These are phyloP conservation scores for Falco biarmicus DNA, from an alignment of 2,797 vertebrate species.

Conservation along the genomic window DNA sequence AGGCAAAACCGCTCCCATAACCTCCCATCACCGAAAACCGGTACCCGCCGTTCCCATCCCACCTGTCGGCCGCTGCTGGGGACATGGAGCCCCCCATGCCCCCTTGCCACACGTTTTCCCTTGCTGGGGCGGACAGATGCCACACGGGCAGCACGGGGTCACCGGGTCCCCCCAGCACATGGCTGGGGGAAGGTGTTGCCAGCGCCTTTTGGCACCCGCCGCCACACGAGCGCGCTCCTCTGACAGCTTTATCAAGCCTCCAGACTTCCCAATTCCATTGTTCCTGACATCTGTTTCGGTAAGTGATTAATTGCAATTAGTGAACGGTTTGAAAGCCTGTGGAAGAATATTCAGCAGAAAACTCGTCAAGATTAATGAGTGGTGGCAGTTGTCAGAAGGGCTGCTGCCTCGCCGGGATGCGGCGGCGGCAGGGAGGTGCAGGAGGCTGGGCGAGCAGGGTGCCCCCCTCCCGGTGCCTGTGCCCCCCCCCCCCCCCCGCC, in stretches of 20 bases:
- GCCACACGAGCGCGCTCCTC: slow-evolving; percentile 69
- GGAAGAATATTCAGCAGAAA: slow-evolving; percentile 94
- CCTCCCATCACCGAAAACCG: neutral
- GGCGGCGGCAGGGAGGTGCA: neutral
- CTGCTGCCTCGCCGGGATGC: slow-evolving; percentile 65
- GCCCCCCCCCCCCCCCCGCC: neutral
- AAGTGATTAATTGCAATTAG: slow-evolving; percentile 99
- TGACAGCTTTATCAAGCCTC: slow-evolving; percentile 88
- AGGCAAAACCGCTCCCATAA: neutral
- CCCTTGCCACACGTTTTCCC: neutral
- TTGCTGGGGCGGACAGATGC: slow-evolving; percentile 51
- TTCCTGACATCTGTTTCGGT: slow-evolving; percentile 97
- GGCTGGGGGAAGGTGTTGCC: slow-evolving; percentile 46
- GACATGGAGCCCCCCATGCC: neutral
- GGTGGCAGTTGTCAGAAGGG: slow-evolving; percentile 86
- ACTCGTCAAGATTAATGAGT: slow-evolving; percentile 97
- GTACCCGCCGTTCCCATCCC: neutral
- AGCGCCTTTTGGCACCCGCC: slow-evolving; percentile 55
- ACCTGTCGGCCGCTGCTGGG: rapidly evolving
- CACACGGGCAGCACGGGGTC: slow-evolving; percentile 43
- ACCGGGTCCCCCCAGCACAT: slow-evolving; percentile 54
- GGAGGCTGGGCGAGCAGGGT: neutral
- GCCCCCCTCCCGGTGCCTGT: neutral
- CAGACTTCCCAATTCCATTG: slow-evolving; percentile 86
- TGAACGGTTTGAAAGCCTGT: slow-evolving; percentile 92